Base-by-base conservation (phyloP, 2,113 vertebrate species). In the Carassius auratus region DNA sequence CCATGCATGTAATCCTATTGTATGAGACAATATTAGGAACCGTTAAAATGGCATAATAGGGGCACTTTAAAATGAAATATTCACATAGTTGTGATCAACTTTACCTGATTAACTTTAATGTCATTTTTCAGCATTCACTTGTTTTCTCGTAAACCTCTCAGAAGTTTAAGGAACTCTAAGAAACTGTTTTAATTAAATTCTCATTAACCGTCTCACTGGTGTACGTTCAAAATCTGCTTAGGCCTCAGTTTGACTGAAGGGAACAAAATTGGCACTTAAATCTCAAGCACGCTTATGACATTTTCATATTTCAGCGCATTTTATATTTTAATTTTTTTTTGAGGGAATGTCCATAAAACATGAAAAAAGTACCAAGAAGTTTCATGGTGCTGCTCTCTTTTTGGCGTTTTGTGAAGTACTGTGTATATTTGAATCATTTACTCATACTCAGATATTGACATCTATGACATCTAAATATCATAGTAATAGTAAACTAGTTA, bases 171-270 rank as follows among this genome's bases (percentile, higher is more conserved):
- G n/a, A 55, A 52, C 45, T 76, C 23, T 68, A 68, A 68, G 64
- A 69, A 69, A 15, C 7, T 9, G 23, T 76, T 55, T 76, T 76
- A 76, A 76, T 76, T 55, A 33, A 76, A 30, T 33, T 50, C 3
- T 33, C 13, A 52, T 76, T 26, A 6, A 50, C n/a, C 42, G 9
- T 75, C 42, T 75, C 36, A 38, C 66, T 19, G 68, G 42, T 75
- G 73, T 17, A 55, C 8, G 9, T 76, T 74, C 38, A 42, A 45
- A 14, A 74, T 74, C 74, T 33, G 74, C 48, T 76, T 48, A 76
- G 74, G 12, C 45, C 13, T 73, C 36, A 14, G 21, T 74, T 76
- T 30, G 74, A 30, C 45, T 76, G 45, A 76, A 52, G 15, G 23
- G 45, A 55, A 55, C 48, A 76, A 69, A 38, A 64, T 23, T 48